Conservation (phyloP, 35 echinoderm and acorn worm species). For the Ptychodera flava region DNA sequence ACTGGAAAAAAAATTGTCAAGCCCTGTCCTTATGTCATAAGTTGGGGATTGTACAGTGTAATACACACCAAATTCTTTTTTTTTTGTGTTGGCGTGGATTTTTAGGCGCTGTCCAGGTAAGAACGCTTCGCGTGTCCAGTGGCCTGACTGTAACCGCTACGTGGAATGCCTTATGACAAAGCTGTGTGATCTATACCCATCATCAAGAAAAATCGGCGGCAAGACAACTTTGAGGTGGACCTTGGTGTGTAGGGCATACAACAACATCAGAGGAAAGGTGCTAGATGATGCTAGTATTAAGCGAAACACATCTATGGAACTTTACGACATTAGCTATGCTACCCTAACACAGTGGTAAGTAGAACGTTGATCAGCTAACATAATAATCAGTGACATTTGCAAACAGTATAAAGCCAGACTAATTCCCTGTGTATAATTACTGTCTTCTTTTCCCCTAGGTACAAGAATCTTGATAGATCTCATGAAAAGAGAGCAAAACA, state of each 20-base stretch:
- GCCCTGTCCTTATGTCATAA: too few relatives aligned
- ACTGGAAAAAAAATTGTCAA: too few relatives aligned
- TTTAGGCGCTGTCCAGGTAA: constrained; percentile 27
- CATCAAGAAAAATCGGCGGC: neutral
- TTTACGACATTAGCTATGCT: constrained; percentile 36
- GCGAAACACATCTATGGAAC: neutral
- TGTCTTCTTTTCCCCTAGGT: neutral
- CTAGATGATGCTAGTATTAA: constrained; percentile 3
- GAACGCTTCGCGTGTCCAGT: constrained; percentile 17
- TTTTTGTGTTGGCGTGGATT: too few relatives aligned
- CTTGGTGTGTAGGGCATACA: constrained; percentile 27
- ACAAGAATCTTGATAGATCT: neutral
- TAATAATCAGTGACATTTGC: neutral
- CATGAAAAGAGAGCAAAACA: neutral
- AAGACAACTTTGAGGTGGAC: constrained; percentile 4
- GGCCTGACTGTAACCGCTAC: constrained; percentile 32
- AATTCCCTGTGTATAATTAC: neutral
- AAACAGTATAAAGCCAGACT: neutral
- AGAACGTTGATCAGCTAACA: neutral
- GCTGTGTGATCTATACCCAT: constrained; percentile 20
- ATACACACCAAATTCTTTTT: too few relatives aligned
- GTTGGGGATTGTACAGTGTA: too few relatives aligned
- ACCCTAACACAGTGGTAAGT: constrained; percentile 45
- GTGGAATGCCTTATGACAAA: constrained; percentile 51
- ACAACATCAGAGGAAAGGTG: constrained; percentile 25